phyloP scores from a whole-genome alignment of 2,113 vertebrate species.

The Jaculus jaculus region DNA sequence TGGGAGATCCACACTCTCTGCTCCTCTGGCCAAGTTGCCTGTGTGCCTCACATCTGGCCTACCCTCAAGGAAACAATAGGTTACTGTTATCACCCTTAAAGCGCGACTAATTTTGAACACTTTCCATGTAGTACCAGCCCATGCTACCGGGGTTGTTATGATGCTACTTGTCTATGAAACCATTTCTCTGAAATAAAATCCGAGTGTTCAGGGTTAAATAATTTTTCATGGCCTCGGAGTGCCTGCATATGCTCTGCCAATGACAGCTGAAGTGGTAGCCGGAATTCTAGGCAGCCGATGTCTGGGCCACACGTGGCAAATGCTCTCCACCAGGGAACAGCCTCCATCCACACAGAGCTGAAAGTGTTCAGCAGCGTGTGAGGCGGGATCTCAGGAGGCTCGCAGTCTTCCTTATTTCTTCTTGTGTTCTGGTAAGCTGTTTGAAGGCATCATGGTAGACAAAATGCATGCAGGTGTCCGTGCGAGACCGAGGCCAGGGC shows the following conservation, averaged over 20 bases:
- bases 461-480: neutral
- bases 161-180: neutral
- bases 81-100: neutral
- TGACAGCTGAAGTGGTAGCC: neutral
- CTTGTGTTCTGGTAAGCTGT: constrained; percentile 57
- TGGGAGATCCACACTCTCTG: neutral
- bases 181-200: neutral
- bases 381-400: constrained; percentile 20
- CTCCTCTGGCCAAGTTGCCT: neutral
- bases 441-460: constrained; percentile 45
- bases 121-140: neutral
- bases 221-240: neutral
- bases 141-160: neutral
- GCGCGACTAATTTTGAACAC: neutral
- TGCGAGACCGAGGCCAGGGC: neutral
- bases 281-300: neutral
- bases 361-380: constrained; percentile 5
- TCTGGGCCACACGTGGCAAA: constrained; percentile 42
- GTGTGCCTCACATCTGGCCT: neutral
- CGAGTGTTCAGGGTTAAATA: neutral
- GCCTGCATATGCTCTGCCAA: neutral
- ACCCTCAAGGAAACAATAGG: neutral
- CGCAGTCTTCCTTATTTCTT: constrained; percentile 23
- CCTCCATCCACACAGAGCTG: neutral
- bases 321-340: constrained; percentile 34